Conservation (phyloP, 2,888 invertebrate genomes). For the Scrobipalpa costella region DNA sequence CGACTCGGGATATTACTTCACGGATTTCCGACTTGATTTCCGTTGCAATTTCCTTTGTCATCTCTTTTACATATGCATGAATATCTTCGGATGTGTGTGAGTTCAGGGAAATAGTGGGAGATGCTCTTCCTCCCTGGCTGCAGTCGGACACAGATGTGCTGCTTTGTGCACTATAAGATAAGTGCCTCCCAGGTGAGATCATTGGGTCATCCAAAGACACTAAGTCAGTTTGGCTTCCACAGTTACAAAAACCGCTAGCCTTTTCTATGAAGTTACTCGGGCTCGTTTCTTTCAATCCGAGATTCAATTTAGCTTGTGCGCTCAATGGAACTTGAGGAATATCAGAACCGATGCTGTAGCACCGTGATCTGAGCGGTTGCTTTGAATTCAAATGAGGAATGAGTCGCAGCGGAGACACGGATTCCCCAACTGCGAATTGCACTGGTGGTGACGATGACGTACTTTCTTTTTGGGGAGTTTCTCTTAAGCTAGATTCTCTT, state of each 20-base stretch:
- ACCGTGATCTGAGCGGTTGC: slow-evolving; percentile 74
- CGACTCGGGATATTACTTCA: slow-evolving; percentile 89
- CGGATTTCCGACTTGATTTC: slow-evolving; percentile 91
- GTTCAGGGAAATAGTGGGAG: slow-evolving; percentile 78
- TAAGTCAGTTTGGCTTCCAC: slow-evolving; percentile 87
- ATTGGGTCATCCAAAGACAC: slow-evolving; percentile 83
- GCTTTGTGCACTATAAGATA: slow-evolving; percentile 71
- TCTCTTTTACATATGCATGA: slow-evolving; percentile 88
- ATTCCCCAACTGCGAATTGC: slow-evolving; percentile 86
- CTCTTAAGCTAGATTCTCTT: slow-evolving; percentile 71
- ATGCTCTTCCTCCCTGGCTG: slow-evolving; percentile 77
- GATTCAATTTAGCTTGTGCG: slow-evolving; percentile 83
- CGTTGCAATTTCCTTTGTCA: slow-evolving; percentile 88
- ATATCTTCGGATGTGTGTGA: slow-evolving; percentile 83
- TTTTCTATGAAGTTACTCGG: slow-evolving; percentile 63
- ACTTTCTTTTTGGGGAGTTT: slow-evolving; percentile 66
- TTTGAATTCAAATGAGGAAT: slow-evolving; percentile 50
- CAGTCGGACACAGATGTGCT: slow-evolving; percentile 79
- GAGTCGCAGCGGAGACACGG: slow-evolving; percentile 76
- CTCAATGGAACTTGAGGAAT: slow-evolving; percentile 80
- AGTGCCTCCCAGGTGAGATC: slow-evolving; percentile 71
- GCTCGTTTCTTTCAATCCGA: slow-evolving; percentile 81
- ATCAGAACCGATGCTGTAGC: slow-evolving; percentile 84
- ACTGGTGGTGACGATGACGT: slow-evolving; percentile 67
- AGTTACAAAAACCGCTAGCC: slow-evolving; percentile 82